Conservation (phyloP, 2,888 invertebrate genomes). For the Melipona beecheii region DNA sequence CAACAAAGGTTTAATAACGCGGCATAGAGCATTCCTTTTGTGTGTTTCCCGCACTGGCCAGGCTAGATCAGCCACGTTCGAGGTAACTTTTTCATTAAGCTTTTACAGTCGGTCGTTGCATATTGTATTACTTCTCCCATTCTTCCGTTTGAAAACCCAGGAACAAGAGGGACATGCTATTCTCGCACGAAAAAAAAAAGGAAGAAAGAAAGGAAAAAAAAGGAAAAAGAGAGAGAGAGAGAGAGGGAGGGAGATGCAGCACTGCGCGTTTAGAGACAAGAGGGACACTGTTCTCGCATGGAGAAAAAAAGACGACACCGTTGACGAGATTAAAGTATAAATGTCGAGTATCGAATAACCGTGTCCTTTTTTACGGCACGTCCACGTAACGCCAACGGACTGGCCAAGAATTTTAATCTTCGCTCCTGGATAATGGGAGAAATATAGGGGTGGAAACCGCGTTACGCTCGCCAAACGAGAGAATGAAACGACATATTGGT, state of each 20-base stretch:
- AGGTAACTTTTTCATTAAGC: constrained; percentile 60
- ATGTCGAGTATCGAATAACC: constrained; percentile 14
- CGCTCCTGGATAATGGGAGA: background rate
- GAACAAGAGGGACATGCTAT: background rate
- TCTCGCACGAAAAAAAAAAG: background rate
- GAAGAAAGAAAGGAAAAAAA: too few species aligned
- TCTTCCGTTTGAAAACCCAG: constrained; percentile 20
- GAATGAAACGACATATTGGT: background rate
- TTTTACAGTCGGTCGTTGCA: constrained; percentile 53
- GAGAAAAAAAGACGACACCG: background rate
- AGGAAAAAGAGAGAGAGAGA: too few species aligned
- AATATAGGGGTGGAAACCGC: background rate
- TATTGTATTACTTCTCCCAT: constrained; percentile 38
- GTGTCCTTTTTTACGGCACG: background rate
- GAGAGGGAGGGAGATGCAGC: background rate
- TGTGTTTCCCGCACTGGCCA: constrained; percentile 27
- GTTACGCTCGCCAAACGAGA: background rate
- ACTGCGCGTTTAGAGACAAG: background rate
- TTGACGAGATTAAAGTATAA: constrained; percentile 39
- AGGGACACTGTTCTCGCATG: background rate
- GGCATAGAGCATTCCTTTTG: constrained; percentile 56
- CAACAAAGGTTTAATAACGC: constrained; percentile 67
- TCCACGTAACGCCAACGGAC: background rate
- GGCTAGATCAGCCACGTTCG: constrained; percentile 32
- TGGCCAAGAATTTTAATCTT: constrained; percentile 16